These are phyloP conservation scores for Drosophila triauraria DNA, from an alignment of 1,140 invertebrate species.

Conservation along the genomic window DNA sequence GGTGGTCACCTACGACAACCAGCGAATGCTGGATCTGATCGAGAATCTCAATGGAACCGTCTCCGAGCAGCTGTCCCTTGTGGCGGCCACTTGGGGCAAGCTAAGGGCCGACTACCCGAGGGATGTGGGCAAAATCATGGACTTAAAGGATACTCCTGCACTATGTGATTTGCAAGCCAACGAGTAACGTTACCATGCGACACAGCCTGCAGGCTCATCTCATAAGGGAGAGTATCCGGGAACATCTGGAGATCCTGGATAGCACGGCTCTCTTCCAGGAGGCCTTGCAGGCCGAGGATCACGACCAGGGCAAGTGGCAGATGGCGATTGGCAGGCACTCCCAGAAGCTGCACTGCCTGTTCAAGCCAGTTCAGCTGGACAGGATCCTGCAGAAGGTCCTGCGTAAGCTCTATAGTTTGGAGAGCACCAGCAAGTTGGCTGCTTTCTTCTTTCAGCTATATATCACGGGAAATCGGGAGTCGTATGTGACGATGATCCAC, in stretches of 20 bases:
- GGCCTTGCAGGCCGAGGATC: slow-evolving; percentile 35
- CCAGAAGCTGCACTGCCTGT: slow-evolving; percentile 32
- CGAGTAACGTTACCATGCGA: slow-evolving; percentile 14
- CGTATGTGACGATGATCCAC: slow-evolving; percentile 28
- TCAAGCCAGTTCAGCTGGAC: slow-evolving; percentile 4
- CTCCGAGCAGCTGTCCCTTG: slow-evolving; percentile 29
- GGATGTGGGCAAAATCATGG: slow-evolving; percentile 37
- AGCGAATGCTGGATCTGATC: slow-evolving; percentile 38
- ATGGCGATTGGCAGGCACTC: slow-evolving; percentile 19
- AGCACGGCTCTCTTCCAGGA: slow-evolving; percentile 21
- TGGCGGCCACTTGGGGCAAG: slow-evolving; percentile 43
- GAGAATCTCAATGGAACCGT: slow-evolving; percentile 24
- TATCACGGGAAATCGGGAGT: slow-evolving; percentile 16
- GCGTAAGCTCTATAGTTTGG: background rate
- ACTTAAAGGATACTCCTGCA: slow-evolving; percentile 22
- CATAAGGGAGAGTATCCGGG: slow-evolving; percentile 33
- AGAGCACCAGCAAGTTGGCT: slow-evolving; percentile 1
- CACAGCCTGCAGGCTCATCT: slow-evolving; percentile 31
- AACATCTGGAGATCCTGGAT: slow-evolving; percentile 36
- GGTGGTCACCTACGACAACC: slow-evolving; percentile 38
- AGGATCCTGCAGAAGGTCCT: slow-evolving; percentile 25
- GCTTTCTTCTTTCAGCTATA: slow-evolving; percentile 30
- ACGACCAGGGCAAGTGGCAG: slow-evolving; percentile 47
- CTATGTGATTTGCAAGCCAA: slow-evolving; percentile 19
- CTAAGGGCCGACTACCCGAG: slow-evolving; percentile 28